Evolutionary conservation across 2,797 vertebrate genomes (phyloP), one percentile per base, ranked within the genome.

Genomic region (Gila robusta): DNA sequence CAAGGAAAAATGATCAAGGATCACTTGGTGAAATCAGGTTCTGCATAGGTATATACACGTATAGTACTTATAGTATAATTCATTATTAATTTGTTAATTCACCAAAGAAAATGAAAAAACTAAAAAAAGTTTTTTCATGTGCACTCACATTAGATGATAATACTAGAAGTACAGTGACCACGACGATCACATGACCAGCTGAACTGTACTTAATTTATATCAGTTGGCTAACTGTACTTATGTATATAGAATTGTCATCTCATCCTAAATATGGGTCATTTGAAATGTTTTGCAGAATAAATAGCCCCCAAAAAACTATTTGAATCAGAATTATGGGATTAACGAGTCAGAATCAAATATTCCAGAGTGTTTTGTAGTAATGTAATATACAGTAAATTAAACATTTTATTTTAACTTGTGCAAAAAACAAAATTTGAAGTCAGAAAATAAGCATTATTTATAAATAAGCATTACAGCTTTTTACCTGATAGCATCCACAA

Each of bases 401-500:
- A 35, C 3, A 37, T 67, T 35, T 67, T 28, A 64, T 14, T 26
- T 26, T 64, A 64, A 28, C 59, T n/a, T 32, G 64, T 35, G 64
- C 16, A 67, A 67, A 59, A 64, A 64, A 14, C 12, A 10, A 69
- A 35, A 8, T 11, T 19, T 39, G 2, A 39, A 70, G 16, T 69
- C 67, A 69, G 32, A 69, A 21, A 37, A 37, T 35, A 37, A 70
- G 32, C 66, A 69, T 69, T 37, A 69, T 28, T 16, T 6, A 64
- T 26, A 12, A 62, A 28, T 26, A 16, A 16, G 62, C 28, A 17
- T 17, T 32, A 3, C 28, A 32, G 28, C 64, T 70, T 28, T 70
- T 70, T 70, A 99, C 98, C 94, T 95, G 91, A 99, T 97, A 19
- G 96, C 96, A 84, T 97, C 94, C 66, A 96, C 90, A 2, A 98